Base-by-base conservation (phyloP, 2,113 vertebrate species). In the Mormoops blainvillei region DNA sequence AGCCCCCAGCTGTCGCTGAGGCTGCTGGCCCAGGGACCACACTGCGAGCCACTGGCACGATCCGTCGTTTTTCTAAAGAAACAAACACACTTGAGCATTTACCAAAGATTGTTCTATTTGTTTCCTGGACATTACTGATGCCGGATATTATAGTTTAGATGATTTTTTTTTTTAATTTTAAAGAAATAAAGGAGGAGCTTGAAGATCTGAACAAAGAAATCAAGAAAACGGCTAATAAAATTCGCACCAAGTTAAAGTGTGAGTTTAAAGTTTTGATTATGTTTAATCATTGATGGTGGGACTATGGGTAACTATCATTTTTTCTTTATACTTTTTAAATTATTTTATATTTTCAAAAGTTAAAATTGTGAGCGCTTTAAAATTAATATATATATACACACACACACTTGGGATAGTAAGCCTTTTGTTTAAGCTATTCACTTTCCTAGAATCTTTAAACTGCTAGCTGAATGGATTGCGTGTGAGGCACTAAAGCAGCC, bases 101-200 rank as follows among this genome's bases (percentile, higher is more conserved):
- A 31, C 61, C 28, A 3, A 33, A 5, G 7, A 1, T 1, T 14
- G 19, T 77, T 50, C 41, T 3, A 0, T 45, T 38, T 41, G 33
- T 50, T 20, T 14, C 4, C 28, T n/a, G 28, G 31, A 2, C 2
- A 0, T 36, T 28, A 2, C 6, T 63, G 33, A 5, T 31, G 18
- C 41, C 18, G 68, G 33, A 4, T 58, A 11, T 26, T 54, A 24
- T 6, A 41, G 45, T 92, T 97, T 43, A 95, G 33, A 4, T 52
- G 3, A 19, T 67, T 90, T 38, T 31, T 56, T 58, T 87, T 52
- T 74, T 81, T 54, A 4, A n/a, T 81, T 91, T 94, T 14, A 61
- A 97, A 99, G 99, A 98, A 98, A 99, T 99, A 70, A 99, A 99
- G 97, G 99, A 99, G 89, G 99, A 99, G 76, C 99, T 99, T 33